Evolutionary conservation across 2,797 vertebrate genomes (phyloP).

Genomic region (Pachyuromys duprasi): DNA sequence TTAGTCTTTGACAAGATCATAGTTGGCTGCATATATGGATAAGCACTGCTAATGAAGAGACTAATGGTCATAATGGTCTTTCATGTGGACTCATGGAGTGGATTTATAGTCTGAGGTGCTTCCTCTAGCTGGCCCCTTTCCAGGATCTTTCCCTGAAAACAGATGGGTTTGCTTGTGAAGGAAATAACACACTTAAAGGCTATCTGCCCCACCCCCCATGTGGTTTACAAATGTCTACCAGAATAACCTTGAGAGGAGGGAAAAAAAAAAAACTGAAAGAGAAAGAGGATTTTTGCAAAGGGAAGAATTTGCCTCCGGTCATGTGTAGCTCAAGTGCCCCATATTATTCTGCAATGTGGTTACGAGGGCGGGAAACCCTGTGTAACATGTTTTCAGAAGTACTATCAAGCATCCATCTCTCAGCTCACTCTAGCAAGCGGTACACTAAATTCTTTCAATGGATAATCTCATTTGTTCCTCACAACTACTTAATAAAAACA

Average conservation of each 20-base stretch:
- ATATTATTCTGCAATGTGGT: slow-evolving; percentile 45
- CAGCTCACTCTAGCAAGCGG: background rate
- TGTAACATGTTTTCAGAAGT: background rate
- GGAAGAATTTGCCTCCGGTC: slow-evolving; percentile 63
- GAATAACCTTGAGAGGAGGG: slow-evolving; percentile 56
- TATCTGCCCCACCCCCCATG: slow-evolving; percentile 67
- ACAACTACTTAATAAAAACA: background rate
- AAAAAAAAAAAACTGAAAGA: slow-evolving; percentile 13
- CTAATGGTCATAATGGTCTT: background rate
- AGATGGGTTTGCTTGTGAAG: slow-evolving; percentile 8
- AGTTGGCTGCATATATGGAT: background rate
- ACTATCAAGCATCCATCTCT: background rate
- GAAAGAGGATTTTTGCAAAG: slow-evolving; percentile 70
- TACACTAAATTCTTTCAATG: background rate
- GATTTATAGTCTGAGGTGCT: background rate
- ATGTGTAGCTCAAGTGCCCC: slow-evolving; percentile 14
- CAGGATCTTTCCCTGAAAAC: background rate
- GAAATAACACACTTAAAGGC: slow-evolving; percentile 71
- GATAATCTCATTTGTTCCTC: background rate
- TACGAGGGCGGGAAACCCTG: slow-evolving; percentile 25
- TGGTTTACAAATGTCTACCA: slow-evolving; percentile 69
- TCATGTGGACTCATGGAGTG: background rate
- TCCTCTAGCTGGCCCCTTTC: background rate
- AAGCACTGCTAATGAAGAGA: background rate
- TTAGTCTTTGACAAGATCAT: background rate